Percentiles rank a stretch among this genome's conserved stretches.
Conservation (phyloP, 2,888 invertebrate species). For the Trichopria drosophilae region DNA sequence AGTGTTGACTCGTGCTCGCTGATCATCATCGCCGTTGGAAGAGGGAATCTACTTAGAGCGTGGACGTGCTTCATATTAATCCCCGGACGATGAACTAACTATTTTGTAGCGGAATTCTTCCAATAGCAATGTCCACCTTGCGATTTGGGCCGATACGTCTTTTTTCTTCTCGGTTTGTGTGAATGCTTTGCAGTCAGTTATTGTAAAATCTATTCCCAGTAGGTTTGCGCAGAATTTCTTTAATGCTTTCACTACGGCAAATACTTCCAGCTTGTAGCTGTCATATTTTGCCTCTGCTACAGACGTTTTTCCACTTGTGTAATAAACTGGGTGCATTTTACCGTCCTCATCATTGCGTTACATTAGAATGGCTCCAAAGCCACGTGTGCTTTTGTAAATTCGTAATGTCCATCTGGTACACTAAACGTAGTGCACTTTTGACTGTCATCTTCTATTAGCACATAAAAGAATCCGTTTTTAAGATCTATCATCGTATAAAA, state of each 20-base stretch:
- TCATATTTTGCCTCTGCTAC: too few relatives aligned
- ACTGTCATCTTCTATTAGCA: neutral
- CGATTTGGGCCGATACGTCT: conserved; percentile 19
- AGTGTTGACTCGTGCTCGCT: too few relatives aligned
- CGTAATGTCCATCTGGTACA: neutral
- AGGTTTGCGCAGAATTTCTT: conserved; percentile 31
- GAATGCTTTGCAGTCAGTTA: conserved; percentile 28
- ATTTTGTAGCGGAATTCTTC: too few relatives aligned
- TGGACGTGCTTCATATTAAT: too few relatives aligned
- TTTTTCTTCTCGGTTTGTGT: conserved; percentile 22
- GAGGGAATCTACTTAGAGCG: conserved; percentile 13
- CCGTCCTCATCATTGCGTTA: conserved; percentile 13
- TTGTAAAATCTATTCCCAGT: conserved; percentile 25
- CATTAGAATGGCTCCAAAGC: conserved; percentile 19
- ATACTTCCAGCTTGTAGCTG: too few relatives aligned
- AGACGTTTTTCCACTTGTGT: too few relatives aligned
- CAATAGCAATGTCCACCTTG: too few relatives aligned
- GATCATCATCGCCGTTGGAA: conserved; percentile 1
- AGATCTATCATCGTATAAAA: too few relatives aligned
- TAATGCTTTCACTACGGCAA: conserved; percentile 36
- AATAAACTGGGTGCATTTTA: conserved; percentile 33
- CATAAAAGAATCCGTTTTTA: too few relatives aligned
- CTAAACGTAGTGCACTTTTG: too few relatives aligned
- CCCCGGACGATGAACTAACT: too few relatives aligned
- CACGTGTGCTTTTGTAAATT: conserved; percentile 11